phyloP scores from a whole-genome alignment of 2,797 vertebrate species.

The Spondyliosoma cantharus region DNA sequence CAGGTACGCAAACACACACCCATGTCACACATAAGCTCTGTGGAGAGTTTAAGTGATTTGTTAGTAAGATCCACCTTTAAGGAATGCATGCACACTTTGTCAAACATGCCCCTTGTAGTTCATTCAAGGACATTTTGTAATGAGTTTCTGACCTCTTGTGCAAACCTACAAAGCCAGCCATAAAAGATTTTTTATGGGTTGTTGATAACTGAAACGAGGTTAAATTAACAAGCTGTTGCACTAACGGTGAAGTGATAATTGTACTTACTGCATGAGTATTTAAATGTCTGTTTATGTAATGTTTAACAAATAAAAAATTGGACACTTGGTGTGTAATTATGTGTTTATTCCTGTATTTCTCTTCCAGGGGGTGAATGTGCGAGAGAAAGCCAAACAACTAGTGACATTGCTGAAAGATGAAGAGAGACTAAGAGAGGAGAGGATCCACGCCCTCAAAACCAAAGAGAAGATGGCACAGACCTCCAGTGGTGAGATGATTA shows the following conservation, averaged over 20 bases:
- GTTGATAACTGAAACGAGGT: conserved; percentile 26
- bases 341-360: conserved; percentile 14
- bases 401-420: conserved; percentile 93
- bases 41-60: conserved; percentile 44
- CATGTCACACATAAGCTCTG: conserved; percentile 28
- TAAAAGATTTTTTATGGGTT: conserved; percentile 29
- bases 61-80: conserved; percentile 41
- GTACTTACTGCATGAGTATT: neutral
- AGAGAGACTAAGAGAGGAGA: conserved; percentile 91
- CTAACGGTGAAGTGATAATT: neutral
- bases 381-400: conserved; percentile 95
- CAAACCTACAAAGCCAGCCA: conserved; percentile 44
- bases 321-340: neutral
- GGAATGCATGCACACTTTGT: conserved; percentile 41
- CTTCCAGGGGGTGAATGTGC: conserved; percentile 90
- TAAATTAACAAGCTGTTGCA: conserved; percentile 7
- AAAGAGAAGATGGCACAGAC: conserved; percentile 97
- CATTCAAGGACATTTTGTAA: conserved; percentile 51
- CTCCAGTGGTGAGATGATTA: conserved; percentile 86
- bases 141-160: conserved; percentile 45
- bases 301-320: neutral
- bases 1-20: conserved; percentile 81
- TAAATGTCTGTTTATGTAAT: neutral
- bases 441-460: conserved; percentile 94
- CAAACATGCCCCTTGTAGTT: conserved; percentile 31